Evolutionary conservation across 1,140 invertebrate genomes (phyloP), one percentile per base, ranked within the genome.

Genomic region (Brachionus manjavacas): DNA sequence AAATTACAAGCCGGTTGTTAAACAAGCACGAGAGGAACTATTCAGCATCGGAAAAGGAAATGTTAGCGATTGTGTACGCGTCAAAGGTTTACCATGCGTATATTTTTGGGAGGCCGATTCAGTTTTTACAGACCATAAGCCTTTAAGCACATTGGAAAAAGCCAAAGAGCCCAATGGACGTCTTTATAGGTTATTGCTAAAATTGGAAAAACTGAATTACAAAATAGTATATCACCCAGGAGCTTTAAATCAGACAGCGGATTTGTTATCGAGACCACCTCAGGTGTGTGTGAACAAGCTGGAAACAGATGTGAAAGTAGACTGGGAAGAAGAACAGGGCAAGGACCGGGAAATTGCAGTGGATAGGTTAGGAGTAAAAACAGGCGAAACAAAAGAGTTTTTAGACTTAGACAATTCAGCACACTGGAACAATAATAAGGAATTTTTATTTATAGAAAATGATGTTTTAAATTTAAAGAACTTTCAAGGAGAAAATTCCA

Each of bases 401-500:
- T 31, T 72, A 25, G 64, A 35, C 23, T 66, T 66, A 35, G 64
- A 72, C 28, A 72, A 72, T 72, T 16, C 68, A 72, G 35, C n/a
- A 35, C 41, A 35, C n/a, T 72, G 25, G 12, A 41, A 72, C 1
- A 41, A 39, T 16, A 72, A 72, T n/a, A 72, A 68, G 64, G 35
- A 72, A 43, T 72, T 39, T 41, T 41, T 72, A 9, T 16, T 41
- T 39, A 20, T 72, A 20, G 12, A 72, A 72, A 41, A 72, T 39
- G 31, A 72, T 72, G 28, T 79, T 16, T 60, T 79, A 79, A 49
- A 52, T 14, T 55, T 31, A 35, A 79, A 55, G 35, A 60, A 46
- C 43, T 28, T 31, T 23, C 25, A 31, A 39, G 41, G 35, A 20
- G 46, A 64, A 28, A 43, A 25, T 52, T 28, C 16, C 8, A 80